Conservation (phyloP, 1,140 invertebrate species). For the Ostrea denselamellosa region DNA sequence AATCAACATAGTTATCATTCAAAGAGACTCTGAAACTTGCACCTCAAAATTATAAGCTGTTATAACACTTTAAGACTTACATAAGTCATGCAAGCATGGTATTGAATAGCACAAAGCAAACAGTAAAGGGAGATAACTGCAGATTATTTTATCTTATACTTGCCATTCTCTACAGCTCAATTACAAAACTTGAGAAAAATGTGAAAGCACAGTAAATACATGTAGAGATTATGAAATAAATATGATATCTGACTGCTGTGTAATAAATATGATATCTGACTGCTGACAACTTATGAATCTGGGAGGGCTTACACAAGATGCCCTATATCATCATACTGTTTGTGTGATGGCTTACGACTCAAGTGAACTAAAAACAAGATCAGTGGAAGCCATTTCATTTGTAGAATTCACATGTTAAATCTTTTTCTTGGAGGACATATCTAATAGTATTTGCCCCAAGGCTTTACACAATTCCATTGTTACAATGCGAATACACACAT, state of each 20-base stretch:
- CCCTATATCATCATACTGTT: too few species aligned
- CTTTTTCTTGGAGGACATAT: too few species aligned
- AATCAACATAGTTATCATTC: not conserved
- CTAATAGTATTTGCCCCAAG: too few species aligned
- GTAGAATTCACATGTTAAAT: too few species aligned
- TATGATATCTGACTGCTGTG: not conserved
- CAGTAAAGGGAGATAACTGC: not conserved
- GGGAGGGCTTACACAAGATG: too few species aligned
- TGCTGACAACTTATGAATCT: too few species aligned
- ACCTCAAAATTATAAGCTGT: not conserved
- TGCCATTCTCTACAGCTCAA: slow-evolving; percentile 39
- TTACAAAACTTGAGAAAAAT: slow-evolving; percentile 30
- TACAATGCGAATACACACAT: too few species aligned
- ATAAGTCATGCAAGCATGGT: not conserved
- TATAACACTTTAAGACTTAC: not conserved
- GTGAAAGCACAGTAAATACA: not conserved
- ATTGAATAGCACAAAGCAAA: not conserved
- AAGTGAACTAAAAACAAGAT: too few species aligned
- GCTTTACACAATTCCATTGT: too few species aligned
- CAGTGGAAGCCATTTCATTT: too few species aligned
- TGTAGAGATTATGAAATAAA: not conserved
- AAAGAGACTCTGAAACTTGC: too few species aligned
- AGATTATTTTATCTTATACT: slow-evolving; percentile 4
- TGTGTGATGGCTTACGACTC: too few species aligned
- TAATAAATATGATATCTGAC: not conserved